Base-by-base conservation (phyloP, 2,113 vertebrate species). In the Vimba vimba region DNA sequence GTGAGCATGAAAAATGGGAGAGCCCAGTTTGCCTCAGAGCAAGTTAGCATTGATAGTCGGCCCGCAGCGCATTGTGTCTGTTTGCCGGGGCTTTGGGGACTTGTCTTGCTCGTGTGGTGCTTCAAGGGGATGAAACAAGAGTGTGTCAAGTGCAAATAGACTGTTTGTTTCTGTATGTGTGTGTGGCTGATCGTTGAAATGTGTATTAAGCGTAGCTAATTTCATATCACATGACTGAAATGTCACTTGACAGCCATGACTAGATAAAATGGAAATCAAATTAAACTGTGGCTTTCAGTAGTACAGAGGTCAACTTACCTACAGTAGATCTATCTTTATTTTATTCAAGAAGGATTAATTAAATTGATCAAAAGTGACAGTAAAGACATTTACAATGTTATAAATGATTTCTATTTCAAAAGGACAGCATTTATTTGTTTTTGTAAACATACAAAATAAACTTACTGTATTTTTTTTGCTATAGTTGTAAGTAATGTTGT, bases 1-100 rank as follows among this genome's bases (percentile, higher is more conserved):
- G 27, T 55, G 77, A 60, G 17, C 76, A 59, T 84, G 81, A 86
- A 83, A 88, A 79, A 86, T 79, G 81, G 84, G 62, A 55, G 79
- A 79, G 75, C 27, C 64, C 30, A 36, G 33, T 74, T 83, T 77
- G 57, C 84, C 75, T 82, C 43, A 15, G 73, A 88, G 71, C 73
- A 30, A 71, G 45, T 76, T 80, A 64, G 36, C 78, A 68, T 27
- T 50, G 33, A 85, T n/a, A 64, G 36, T 36, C 71, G 12, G 43
- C 33, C 59, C 36, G n/a, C 57, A 30, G 45, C 9, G 25, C 62
- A 52, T 66, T 55, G 8, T 47, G 43, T 45, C 33, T 69, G 13
- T 73, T 25, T 71, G 25, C 47, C 2, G 30, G 52, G n/a, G 27
- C 77, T 73, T 85, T 71, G 33, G 25, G 30, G 39, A 78, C 10